These are phyloP conservation scores for Alitta virens DNA, from an alignment of 2,888 invertebrate species.

Conservation along the genomic window DNA sequence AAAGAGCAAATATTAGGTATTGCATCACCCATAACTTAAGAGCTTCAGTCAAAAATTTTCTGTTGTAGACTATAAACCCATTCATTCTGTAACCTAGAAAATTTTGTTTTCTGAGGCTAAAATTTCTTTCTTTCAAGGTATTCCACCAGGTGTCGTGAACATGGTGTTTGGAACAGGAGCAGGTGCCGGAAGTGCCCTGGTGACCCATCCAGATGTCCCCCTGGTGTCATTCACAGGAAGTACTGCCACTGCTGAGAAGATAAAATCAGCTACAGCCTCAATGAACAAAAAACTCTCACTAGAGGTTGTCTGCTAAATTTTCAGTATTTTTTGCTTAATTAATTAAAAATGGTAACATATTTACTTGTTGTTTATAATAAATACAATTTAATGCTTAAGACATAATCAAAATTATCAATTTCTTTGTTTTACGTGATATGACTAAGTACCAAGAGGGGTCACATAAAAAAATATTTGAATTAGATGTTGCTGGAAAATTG, in stretches of 20 bases:
- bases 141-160: constrained; percentile 31
- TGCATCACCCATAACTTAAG: no score
- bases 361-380: neutral
- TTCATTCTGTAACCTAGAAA: no score
- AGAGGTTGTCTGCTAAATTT: constrained; percentile 53
- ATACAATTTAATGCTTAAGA: neutral
- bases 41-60: no score
- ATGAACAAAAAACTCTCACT: constrained; percentile 61
- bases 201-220: constrained; percentile 59
- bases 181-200: constrained; percentile 59
- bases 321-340: neutral
- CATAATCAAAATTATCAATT: neutral
- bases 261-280: constrained; percentile 54
- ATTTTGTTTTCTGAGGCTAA: no score
- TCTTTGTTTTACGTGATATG: neutral
- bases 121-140: constrained; percentile 14
- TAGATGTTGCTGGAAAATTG: no score
- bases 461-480: no score
- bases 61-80: no score
- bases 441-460: no score
- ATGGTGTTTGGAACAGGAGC: constrained; percentile 61
- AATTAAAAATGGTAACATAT: neutral
- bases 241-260: constrained; percentile 57
- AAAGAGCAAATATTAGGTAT: no score
- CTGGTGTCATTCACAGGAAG: constrained; percentile 63